Evolutionary conservation across 2,113 vertebrate genomes (phyloP).

Genomic region (Tapirus terrestris): DNA sequence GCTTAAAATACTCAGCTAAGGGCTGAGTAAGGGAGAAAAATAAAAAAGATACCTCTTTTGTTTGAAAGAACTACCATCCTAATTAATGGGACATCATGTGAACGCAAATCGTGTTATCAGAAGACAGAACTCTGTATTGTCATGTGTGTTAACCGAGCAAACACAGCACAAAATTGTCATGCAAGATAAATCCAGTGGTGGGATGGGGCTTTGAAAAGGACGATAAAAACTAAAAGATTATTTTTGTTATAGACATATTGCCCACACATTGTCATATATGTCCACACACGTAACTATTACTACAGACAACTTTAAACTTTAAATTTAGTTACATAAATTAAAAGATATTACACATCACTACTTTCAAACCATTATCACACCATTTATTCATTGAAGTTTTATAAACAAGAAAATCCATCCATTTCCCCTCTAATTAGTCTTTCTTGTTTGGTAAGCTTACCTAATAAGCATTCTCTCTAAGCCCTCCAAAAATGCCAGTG

Average conservation of each 20-base stretch:
- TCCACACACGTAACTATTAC: not conserved
- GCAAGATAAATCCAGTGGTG: not conserved
- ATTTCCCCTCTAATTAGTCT: slow-evolving; percentile 29
- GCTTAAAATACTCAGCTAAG: not conserved
- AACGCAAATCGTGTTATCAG: not conserved
- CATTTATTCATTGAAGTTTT: slow-evolving; percentile 39
- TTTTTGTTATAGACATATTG: not conserved
- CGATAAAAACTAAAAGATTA: not conserved
- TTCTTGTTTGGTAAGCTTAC: slow-evolving; percentile 22
- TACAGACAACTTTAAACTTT: not conserved
- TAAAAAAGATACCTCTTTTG: not conserved
- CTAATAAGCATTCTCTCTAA: slow-evolving; percentile 47
- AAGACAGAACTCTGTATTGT: not conserved
- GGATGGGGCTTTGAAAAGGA: not conserved
- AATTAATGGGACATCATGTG: no score
- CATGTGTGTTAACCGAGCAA: not conserved
- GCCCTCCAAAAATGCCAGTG: slow-evolving; percentile 37
- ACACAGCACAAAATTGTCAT: not conserved
- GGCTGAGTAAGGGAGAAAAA: not conserved
- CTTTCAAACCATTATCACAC: not conserved
- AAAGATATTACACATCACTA: not conserved
- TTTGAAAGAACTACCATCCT: not conserved
- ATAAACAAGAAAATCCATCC: slow-evolving; percentile 59
- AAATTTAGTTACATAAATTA: slow-evolving; percentile 19
- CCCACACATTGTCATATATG: not conserved